Percentiles rank a stretch among this genome's conserved stretches.
phyloP scores from a whole-genome alignment of 2,888 invertebrate species.

The Meloe dianella region DNA sequence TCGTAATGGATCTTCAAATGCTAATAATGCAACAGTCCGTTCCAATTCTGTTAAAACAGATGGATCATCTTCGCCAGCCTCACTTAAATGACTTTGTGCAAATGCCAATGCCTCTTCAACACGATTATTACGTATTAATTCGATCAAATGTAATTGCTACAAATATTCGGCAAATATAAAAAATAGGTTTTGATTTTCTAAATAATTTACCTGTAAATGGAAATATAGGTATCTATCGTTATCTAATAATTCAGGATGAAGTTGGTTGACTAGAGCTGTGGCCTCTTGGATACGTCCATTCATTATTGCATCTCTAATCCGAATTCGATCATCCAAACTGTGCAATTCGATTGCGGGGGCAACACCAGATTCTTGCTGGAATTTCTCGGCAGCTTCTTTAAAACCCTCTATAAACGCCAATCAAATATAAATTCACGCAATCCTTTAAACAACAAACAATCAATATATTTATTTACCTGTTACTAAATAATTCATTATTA shows the following conservation, averaged over 20 bases:
- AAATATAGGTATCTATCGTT: conserved; percentile 96
- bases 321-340: conserved; percentile 88
- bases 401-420: conserved; percentile 74
- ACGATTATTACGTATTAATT: conserved; percentile 82
- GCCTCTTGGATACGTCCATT: conserved; percentile 92
- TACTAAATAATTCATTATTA: conserved; percentile 98
- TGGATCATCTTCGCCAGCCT: conserved; percentile 84
- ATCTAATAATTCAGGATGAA: conserved; percentile 93
- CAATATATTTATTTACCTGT: conserved; percentile 78
- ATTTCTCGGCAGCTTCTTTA: conserved; percentile 96
- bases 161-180: conserved; percentile 36
- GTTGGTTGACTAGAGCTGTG: conserved; percentile 88
- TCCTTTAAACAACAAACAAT: background rate
- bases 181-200: background rate
- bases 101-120: conserved; percentile 89
- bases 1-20: conserved; percentile 94
- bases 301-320: conserved; percentile 93
- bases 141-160: conserved; percentile 88
- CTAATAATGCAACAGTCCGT: conserved; percentile 90
- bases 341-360: conserved; percentile 79
- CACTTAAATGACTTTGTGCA: conserved; percentile 88
- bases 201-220: conserved; percentile 79
- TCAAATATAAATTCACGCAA: background rate
- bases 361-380: conserved; percentile 91
- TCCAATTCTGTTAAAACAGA: conserved; percentile 81